Evolutionary conservation across 2,888 invertebrate species (phyloP).

Genomic region (Colostygia pectinataria): DNA sequence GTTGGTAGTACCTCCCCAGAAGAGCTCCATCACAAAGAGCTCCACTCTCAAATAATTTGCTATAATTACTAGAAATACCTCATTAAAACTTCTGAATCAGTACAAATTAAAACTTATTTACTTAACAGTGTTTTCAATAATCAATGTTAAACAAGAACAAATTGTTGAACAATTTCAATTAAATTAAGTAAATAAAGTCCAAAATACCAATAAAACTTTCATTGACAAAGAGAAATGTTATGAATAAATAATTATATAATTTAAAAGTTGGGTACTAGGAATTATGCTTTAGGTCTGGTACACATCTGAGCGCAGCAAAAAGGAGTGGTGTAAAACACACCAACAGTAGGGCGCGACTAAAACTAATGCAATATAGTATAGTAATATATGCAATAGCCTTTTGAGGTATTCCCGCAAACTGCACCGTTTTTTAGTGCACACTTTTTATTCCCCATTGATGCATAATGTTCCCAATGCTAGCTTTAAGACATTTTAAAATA

Average conservation of each 20-base stretch:
- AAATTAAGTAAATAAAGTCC: slow-evolving; percentile 8
- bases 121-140: slow-evolving; percentile 35
- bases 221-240: slow-evolving; percentile 5
- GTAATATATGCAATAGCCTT: no score
- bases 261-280: slow-evolving; percentile 2
- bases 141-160: slow-evolving; percentile 2
- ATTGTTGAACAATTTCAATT: slow-evolving; percentile 10
- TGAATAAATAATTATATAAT: slow-evolving; percentile 8
- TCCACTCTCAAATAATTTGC: not conserved
- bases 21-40: no score
- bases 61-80: not conserved
- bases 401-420: no score
- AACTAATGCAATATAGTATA: no score
- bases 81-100: not conserved
- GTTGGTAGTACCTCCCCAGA: no score
- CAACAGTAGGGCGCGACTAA: no score
- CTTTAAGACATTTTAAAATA: no score
- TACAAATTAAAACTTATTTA: slow-evolving; percentile 2
- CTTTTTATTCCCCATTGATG: no score
- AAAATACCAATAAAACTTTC: slow-evolving; percentile 6
- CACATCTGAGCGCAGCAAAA: not conserved
- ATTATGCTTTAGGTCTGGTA: no score
- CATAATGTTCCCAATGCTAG: no score
- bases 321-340: no score
- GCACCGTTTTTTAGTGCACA: no score